A percentile compares a stretch with the other conserved stretches of the same genome.
phyloP scores from a whole-genome alignment of 2,888 invertebrate species.

The Galerucella nymphaeae region DNA sequence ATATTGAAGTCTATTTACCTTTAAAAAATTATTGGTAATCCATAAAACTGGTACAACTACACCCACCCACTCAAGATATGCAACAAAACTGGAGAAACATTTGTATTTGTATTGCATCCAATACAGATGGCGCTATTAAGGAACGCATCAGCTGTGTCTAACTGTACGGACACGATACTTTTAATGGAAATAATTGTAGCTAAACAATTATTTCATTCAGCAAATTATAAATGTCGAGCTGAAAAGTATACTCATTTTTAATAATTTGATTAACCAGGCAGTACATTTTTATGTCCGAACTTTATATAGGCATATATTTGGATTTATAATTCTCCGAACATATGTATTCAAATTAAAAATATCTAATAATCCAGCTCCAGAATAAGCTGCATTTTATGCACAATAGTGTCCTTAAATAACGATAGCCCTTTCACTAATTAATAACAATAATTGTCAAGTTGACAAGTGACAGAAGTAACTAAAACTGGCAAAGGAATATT shows the following conservation, averaged over 20 bases:
- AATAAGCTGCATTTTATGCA: neutral
- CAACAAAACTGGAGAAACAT: conserved; percentile 28
- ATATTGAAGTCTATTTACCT: conserved; percentile 20
- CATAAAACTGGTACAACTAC: conserved; percentile 33
- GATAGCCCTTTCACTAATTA: too few relatives aligned
- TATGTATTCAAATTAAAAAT: too few relatives aligned
- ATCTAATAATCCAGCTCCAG: too few relatives aligned
- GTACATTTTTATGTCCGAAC: too few relatives aligned
- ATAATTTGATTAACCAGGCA: too few relatives aligned
- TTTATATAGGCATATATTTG: too few relatives aligned
- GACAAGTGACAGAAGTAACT: conserved; percentile 12
- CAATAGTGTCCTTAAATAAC: neutral
- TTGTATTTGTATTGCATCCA: conserved; percentile 10
- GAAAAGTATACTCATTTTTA: too few relatives aligned
- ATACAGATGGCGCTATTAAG: conserved; percentile 23
- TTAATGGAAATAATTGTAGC: neutral
- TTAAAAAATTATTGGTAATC: conserved; percentile 31
- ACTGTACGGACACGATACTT: neutral
- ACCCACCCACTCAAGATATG: conserved; percentile 32
- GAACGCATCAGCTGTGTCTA: neutral
- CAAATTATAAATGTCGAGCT: neutral
- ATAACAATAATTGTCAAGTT: neutral
- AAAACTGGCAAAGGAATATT: neutral
- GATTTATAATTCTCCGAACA: too few relatives aligned
- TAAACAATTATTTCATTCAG: neutral